Base-by-base conservation (phyloP, 1,140 invertebrate genomes). In the Tetramorium simillimum region DNA sequence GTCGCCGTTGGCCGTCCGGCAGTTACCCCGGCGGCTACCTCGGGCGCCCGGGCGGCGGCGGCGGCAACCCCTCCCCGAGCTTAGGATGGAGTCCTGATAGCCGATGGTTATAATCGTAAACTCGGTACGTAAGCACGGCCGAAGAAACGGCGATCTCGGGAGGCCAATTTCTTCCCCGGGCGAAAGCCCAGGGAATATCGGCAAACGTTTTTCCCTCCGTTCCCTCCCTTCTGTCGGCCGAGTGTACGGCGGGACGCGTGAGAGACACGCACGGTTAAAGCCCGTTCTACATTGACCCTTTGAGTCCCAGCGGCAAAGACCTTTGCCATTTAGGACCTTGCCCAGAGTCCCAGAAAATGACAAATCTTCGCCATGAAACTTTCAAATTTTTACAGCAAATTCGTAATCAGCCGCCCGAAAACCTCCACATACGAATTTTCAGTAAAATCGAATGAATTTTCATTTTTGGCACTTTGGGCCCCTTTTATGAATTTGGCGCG, bases 81-180 rank as follows among this genome's bases (percentile, higher is more conserved):
- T 65, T 72, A 73, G 46, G 60, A 85, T 58, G 7, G 24, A 84
- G 67, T 87, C 67, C 73, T 85, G 80, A 89, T 89, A 88, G 75
- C 75, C 86, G 63, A 85, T 85, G 75, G 86, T 70, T 89, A 85
- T 85, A 78, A 88, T 89, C 88, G 80, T 89, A 89, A 89, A 89
- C 63, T 62, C 67, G 67, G 46, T 56, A 76, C n/a, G 67, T 87
- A 89, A 88, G 37, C 78, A 69, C 28, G 65, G n/a, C 24, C 33
- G 33, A 51, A 62, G 65, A 81, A 80, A 82, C 40, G 77, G 53
- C 77, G 43, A 62, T 51, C 85, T 46, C 46, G 28, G 63, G 76
- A 60, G 51, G 58, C 21, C 76, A 81, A 86, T 86, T 49, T 65
- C 85, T 80, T 33, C 14, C 33, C 33, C 33, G 33, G 33, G 21